A percentile compares a stretch with the other conserved stretches of the same genome.
Evolutionary conservation across 2,888 invertebrate species (phyloP).

Genomic region (Zootermopsis nevadensis): DNA sequence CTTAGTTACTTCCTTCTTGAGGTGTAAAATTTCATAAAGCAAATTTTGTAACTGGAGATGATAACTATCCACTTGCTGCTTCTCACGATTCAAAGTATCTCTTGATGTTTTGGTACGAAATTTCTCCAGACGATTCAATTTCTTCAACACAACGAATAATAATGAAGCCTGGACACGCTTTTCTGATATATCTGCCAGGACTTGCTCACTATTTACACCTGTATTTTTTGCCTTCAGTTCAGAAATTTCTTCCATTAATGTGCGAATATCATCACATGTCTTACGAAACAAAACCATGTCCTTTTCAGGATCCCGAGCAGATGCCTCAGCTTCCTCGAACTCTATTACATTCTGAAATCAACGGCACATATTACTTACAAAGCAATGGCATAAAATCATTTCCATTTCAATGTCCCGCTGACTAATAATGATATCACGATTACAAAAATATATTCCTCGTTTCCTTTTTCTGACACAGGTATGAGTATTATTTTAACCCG

Average conservation of each 20-base stretch:
- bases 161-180: constrained; percentile 80
- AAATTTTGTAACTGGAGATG: constrained; percentile 93
- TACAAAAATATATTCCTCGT: neutral
- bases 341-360: constrained; percentile 72
- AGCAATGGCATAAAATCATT: neutral
- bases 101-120: constrained; percentile 85
- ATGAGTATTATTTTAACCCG: neutral
- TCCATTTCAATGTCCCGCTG: neutral
- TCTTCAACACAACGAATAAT: constrained; percentile 85
- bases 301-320: constrained; percentile 71
- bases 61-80: constrained; percentile 89
- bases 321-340: constrained; percentile 81
- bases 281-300: constrained; percentile 76
- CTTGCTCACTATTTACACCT: constrained; percentile 66
- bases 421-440: neutral
- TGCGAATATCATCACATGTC: constrained; percentile 77
- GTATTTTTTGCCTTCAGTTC: constrained; percentile 72
- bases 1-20: constrained; percentile 94
- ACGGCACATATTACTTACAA: neutral
- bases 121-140: constrained; percentile 90
- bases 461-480: neutral
- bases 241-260: constrained; percentile 75
- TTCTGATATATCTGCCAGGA: constrained; percentile 72
- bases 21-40: constrained; percentile 92
- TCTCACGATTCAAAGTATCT: constrained; percentile 84